Evolutionary conservation across 2,888 invertebrate genomes (phyloP), one percentile per base, ranked within the genome.

Genomic region (Dinocampus coccinellae): DNA sequence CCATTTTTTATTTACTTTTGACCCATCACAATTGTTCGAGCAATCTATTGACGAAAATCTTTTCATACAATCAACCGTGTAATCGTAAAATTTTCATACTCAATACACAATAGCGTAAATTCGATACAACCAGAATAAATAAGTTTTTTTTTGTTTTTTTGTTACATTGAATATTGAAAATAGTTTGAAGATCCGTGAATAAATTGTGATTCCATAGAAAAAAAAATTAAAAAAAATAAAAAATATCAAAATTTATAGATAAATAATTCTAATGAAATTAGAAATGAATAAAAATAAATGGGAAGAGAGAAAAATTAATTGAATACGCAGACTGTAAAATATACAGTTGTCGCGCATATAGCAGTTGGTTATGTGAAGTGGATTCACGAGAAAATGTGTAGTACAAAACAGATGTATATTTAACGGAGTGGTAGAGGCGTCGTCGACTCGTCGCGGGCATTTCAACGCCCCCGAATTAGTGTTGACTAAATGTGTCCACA

Each of bases 381-480:
- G 69, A 78, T 75, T 77, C 78, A 70, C 53, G 60, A 74, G 79
- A 77, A 80, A 80, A 77, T 77, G 78, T 77, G 76, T 73, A 73
- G 75, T 77, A 76, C 77, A 78, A 80, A 75, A 80, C 80, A 80
- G 77, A 79, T 78, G 79, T 78, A 79, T 79, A 80, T 82, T 80
- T 80, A 78, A 81, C 76, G 72, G 76, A 81, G 78, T 79, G 79
- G 79, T 77, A 78, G 76, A 47, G 47, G 78, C 75, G 76, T 74
- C 68, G 64, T 74, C 58, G 72, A 72, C 69, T 73, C 71, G 62
- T 64, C 71, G 75, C 65, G 73, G 74, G 75, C 73, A 75, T 73
- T 82, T 76, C 80, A 77, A 85, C 85, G 85, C 84, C 84, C 80
- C 78, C 83, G 83, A 85, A 86, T 86, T 84, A 85, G 85, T 80